Evolutionary conservation across 1,140 invertebrate species (phyloP).

Genomic region (Zaprionus lachaisei): DNA sequence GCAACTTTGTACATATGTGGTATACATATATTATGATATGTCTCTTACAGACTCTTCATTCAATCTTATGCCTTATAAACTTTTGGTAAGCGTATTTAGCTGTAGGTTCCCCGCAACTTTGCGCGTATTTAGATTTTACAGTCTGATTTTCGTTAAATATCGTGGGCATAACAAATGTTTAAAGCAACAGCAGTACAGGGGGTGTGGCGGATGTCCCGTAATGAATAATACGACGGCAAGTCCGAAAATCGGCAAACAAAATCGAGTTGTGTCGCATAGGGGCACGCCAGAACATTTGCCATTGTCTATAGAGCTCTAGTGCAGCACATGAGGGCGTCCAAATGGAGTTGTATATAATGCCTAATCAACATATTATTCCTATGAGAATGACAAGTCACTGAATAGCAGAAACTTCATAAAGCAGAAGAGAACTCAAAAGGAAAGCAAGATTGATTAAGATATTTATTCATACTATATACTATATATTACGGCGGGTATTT

Average conservation of each 20-base stretch:
- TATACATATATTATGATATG: too few relatives aligned
- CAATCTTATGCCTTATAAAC: neutral
- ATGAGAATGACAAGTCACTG: neutral
- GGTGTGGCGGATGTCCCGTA: too few relatives aligned
- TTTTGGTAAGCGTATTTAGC: neutral
- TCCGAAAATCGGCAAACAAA: neutral
- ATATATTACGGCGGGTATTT: too few relatives aligned
- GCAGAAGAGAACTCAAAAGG: too few relatives aligned
- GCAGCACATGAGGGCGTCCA: neutral
- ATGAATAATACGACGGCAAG: slow-evolving; percentile 11
- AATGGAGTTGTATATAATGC: neutral
- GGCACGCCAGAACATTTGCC: neutral
- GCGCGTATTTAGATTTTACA: neutral
- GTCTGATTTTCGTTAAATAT: slow-evolving; percentile 32
- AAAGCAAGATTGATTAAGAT: too few relatives aligned
- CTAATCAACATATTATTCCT: neutral
- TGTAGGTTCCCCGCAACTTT: neutral
- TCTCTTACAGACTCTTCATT: too few relatives aligned
- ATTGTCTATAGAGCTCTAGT: slow-evolving; percentile 1
- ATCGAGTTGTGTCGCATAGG: neutral
- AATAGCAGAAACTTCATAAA: too few relatives aligned
- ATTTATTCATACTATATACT: too few relatives aligned
- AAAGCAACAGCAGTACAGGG: slow-evolving; percentile 1
- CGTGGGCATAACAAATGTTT: slow-evolving; percentile 32
- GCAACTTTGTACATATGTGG: neutral